Evolutionary conservation across 2,113 vertebrate species (phyloP).

Genomic region (Mungos mungo): DNA sequence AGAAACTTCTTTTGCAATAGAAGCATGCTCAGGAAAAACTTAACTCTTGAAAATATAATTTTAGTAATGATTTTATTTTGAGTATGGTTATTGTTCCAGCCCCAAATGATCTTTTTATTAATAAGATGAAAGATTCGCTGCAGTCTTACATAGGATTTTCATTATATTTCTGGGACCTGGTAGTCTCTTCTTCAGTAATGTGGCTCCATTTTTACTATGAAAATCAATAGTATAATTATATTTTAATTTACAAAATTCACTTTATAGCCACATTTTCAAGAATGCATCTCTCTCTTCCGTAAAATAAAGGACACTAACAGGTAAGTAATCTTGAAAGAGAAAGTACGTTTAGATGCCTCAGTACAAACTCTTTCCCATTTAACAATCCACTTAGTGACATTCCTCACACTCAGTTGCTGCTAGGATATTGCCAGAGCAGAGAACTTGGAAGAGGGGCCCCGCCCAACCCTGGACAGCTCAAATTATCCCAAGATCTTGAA

Average conservation of each 20-base stretch:
- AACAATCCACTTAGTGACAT: background rate
- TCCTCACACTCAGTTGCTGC: background rate
- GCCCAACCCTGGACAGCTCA: background rate
- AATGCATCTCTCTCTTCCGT: background rate
- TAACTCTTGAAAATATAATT: background rate
- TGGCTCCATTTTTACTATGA: background rate
- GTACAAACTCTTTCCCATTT: background rate
- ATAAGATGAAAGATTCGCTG: background rate
- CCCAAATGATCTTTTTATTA: conserved; percentile 28
- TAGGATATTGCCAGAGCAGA: background rate
- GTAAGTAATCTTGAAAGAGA: background rate
- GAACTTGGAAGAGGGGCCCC: background rate
- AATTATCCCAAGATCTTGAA: background rate
- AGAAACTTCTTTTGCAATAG: background rate
- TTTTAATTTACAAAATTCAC: conserved; percentile 27
- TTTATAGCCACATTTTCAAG: conserved; percentile 4
- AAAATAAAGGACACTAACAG: background rate
- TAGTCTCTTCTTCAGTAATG: background rate
- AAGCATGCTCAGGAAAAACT: background rate
- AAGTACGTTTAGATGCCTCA: background rate
- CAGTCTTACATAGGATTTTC: background rate
- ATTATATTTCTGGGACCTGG: background rate
- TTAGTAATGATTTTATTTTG: background rate
- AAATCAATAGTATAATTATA: conserved; percentile 13
- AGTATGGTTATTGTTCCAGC: background rate